Evolutionary conservation across 2,888 invertebrate species (phyloP), one percentile per base, ranked within the genome.

Genomic region (Cenopis cana): DNA sequence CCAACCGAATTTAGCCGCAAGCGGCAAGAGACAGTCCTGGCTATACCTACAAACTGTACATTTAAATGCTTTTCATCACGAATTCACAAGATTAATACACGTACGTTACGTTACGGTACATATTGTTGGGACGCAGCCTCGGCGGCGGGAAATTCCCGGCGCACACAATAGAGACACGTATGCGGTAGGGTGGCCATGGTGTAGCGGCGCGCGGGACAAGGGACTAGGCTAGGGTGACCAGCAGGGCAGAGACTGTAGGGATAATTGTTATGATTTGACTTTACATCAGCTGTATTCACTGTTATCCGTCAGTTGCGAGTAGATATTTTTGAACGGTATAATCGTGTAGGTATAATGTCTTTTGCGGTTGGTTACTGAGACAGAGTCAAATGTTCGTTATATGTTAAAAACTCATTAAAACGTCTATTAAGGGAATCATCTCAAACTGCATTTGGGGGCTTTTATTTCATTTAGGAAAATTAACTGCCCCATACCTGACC

Each of bases 161-260:
- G 46, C 20, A 18, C n/a, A 64, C 57, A 57, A 69, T 57, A 24
- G 50, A 18, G 29, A 41, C 69, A 69, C 69, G 69, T 69, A 62
- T 49, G 33, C 17, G 10, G 38, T 41, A 14, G 64, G 64, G 64
- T 29, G 57, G 1, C 64, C 49, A 69, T 10, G 64, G 9, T 3
- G 4, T 2, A 0, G 33, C 10, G 11, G n/a, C 56, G 36, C 9
- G 36, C n/a, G 14, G 49, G 4, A 69, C 14, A 2, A 10, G 29
- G 49, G 4, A 69, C 14, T 0, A 10, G 29, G 41, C 29, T 60
- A 6, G 29, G 68, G 41, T 46, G 41, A 3, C 60, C 14, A 68
- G 14, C 2, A 33, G 14, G 1, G 8, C 5, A 46, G n/a, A 46
- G n/a, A 8, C 12, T 1, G 29, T 2, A 29, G 5, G 29, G 29